phyloP scores from a whole-genome alignment of 2,797 vertebrate genomes.

The Denticeps clupeoides region DNA sequence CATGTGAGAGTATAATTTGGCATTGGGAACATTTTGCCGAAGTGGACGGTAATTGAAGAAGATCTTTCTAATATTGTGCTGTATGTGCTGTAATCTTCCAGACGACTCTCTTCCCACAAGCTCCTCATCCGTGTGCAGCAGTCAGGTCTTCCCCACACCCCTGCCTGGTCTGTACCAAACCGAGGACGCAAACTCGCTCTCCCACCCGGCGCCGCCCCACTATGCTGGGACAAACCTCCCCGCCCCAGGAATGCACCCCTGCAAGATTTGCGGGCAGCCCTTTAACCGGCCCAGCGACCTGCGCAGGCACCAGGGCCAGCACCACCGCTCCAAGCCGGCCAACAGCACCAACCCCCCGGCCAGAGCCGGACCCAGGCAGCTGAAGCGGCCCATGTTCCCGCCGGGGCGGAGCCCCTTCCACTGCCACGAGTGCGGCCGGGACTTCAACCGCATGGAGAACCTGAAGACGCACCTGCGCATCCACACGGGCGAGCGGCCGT shows the following conservation, averaged over 20 bases:
- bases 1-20: too few relatives aligned
- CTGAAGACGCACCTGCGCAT: slow-evolving; percentile 63
- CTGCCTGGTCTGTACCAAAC: slow-evolving; percentile 38
- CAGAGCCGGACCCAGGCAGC: slow-evolving; percentile 18
- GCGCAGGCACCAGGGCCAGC: slow-evolving; percentile 45
- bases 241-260: slow-evolving; percentile 26
- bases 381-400: slow-evolving; percentile 45
- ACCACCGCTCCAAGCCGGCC: slow-evolving; percentile 34
- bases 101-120: too few relatives aligned
- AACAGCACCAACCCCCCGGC: not conserved
- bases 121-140: slow-evolving; percentile 12
- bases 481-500: slow-evolving; percentile 58
- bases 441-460: slow-evolving; percentile 64
- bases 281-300: slow-evolving; percentile 45
- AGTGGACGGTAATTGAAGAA: too few relatives aligned
- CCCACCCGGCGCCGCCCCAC: slow-evolving; percentile 23
- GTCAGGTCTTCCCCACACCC: slow-evolving; percentile 27
- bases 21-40: too few relatives aligned
- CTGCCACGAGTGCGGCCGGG: slow-evolving; percentile 50
- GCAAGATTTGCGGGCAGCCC: slow-evolving; percentile 48
- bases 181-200: slow-evolving; percentile 21
- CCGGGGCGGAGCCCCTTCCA: slow-evolving; percentile 56
- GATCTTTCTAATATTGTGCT: too few relatives aligned
- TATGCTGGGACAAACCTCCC: slow-evolving; percentile 23
- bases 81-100: too few relatives aligned